Evolutionary conservation across 2,797 vertebrate genomes (phyloP).

Genomic region (Manis crassicaudata): DNA sequence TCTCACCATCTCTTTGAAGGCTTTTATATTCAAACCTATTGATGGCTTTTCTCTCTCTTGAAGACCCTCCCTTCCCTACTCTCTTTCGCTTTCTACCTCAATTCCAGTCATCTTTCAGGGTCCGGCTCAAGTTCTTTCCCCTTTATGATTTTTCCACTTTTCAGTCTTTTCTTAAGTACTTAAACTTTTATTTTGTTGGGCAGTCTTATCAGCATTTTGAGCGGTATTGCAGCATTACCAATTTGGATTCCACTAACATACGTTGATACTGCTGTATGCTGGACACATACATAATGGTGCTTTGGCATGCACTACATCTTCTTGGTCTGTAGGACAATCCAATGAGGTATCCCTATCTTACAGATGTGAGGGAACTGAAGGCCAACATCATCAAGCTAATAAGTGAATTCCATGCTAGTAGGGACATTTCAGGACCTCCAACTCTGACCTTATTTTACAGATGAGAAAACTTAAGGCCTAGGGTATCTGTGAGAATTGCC

Average conservation of each 20-base stretch:
- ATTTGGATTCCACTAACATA: background rate
- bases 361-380: background rate
- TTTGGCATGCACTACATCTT: background rate
- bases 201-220: background rate
- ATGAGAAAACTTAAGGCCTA: constrained; percentile 35
- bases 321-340: background rate
- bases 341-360: background rate
- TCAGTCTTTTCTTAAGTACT: background rate
- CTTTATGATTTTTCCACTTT: background rate
- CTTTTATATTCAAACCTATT: background rate
- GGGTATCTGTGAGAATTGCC: background rate
- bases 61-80: background rate
- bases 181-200: background rate
- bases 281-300: background rate
- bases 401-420: background rate
- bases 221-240: background rate
- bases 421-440: background rate
- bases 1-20: background rate
- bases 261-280: background rate
- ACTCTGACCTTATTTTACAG: background rate
- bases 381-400: background rate
- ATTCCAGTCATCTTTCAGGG: background rate
- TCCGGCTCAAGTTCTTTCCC: background rate
- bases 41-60: background rate
- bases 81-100: background rate